Conservation (phyloP, 1,140 invertebrate genomes). For the Grapholita molesta region DNA sequence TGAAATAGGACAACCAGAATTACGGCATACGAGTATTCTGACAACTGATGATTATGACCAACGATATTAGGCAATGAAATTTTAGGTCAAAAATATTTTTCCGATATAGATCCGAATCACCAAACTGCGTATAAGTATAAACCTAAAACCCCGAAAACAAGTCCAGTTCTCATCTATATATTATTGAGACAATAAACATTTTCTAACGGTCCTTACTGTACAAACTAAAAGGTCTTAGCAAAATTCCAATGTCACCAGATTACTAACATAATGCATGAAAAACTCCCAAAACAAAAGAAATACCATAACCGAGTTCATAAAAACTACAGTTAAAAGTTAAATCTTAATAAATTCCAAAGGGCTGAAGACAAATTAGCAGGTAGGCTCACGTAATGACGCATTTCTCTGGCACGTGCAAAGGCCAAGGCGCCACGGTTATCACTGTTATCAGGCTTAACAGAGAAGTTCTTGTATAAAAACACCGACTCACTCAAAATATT, state of each 20-base stretch:
- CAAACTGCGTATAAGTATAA: too few species aligned
- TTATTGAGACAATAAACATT: too few species aligned
- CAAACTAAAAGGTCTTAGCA: too few species aligned
- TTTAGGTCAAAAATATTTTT: too few species aligned
- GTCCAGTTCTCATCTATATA: too few species aligned
- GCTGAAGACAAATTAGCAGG: conserved; percentile 15
- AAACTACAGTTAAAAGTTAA: neutral
- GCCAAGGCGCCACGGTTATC: conserved; percentile 7
- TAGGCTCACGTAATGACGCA: conserved; percentile 6
- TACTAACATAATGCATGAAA: neutral
- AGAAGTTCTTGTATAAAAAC: neutral
- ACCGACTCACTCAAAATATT: conserved; percentile 22
- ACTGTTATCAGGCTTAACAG: neutral
- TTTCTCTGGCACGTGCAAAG: conserved; percentile 6
- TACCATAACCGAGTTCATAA: neutral
- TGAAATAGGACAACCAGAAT: too few species aligned
- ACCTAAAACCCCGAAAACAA: too few species aligned
- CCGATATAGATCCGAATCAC: too few species aligned
- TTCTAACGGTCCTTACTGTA: too few species aligned
- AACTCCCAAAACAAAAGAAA: neutral
- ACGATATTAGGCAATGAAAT: too few species aligned
- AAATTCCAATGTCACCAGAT: neutral
- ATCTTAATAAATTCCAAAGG: neutral
- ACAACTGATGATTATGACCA: too few species aligned
- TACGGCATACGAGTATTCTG: too few species aligned